Evolutionary conservation across 2,888 invertebrate species (phyloP).

Genomic region (Taphrorychus bicolor): DNA sequence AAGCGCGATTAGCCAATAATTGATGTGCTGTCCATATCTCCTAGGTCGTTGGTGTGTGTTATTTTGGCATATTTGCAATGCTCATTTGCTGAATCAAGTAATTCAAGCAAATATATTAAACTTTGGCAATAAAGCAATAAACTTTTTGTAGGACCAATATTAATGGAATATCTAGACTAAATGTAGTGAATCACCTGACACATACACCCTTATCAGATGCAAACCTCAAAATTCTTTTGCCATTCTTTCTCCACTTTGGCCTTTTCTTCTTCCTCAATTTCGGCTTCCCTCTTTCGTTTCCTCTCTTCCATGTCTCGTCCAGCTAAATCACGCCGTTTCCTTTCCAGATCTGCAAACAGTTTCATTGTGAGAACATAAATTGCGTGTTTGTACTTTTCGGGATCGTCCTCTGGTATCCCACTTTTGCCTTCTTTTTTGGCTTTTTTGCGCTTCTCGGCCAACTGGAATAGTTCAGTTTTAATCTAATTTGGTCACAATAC

Average conservation of each 20-base stretch:
- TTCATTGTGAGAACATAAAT: constrained; percentile 99
- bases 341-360: constrained; percentile 92
- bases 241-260: constrained; percentile 92
- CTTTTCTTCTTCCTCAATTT: constrained; percentile 91
- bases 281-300: constrained; percentile 91
- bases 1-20: no score
- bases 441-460: constrained; percentile 93
- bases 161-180: no score
- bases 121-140: no score
- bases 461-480: constrained; percentile 62
- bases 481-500: not conserved
- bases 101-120: no score
- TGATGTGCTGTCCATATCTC: no score
- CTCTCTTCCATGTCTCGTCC: constrained; percentile 91
- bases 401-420: constrained; percentile 88
- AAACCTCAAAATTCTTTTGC: constrained; percentile 97
- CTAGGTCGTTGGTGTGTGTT: no score
- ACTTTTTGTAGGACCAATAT: not conserved
- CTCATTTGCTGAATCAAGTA: no score
- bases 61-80: no score
- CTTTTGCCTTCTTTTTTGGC: constrained; percentile 89
- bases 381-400: constrained; percentile 86
- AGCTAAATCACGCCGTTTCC: constrained; percentile 86
- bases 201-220: not conserved
- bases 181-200: no score